These are phyloP conservation scores for Porites divaricata DNA, from an alignment of 92 coral and sea anemone genomes.

Conservation along the genomic window DNA sequence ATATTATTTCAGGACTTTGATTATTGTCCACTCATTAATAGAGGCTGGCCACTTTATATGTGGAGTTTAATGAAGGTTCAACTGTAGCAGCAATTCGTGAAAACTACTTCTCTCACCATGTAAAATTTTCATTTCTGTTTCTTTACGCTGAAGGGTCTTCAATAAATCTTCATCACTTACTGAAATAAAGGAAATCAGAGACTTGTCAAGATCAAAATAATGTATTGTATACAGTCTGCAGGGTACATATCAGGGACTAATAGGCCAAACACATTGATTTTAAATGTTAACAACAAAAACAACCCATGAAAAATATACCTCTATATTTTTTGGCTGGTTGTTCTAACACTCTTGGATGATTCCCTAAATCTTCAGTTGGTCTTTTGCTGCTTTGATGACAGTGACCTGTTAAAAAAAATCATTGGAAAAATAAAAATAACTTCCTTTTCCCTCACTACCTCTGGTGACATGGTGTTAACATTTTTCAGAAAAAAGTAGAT, in stretches of 20 bases:
- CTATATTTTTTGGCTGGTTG: conserved; percentile 13
- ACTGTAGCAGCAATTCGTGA: background rate
- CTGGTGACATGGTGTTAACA: too few species aligned
- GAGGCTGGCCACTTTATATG: too few species aligned
- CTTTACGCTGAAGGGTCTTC: conserved; percentile 80
- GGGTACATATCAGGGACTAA: too few species aligned
- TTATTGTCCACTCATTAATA: too few species aligned
- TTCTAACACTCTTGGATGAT: background rate
- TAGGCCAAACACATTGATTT: background rate
- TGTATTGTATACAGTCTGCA: too few species aligned
- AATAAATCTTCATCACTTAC: conserved; percentile 73
- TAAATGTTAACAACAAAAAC: background rate
- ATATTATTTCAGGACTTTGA: too few species aligned
- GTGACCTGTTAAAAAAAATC: background rate
- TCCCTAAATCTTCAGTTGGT: background rate
- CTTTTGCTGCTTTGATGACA: conserved; percentile 8
- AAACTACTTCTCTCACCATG: conserved; percentile 58
- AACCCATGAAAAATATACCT: background rate
- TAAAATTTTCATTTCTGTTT: conserved; percentile 80
- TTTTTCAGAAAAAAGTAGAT: too few species aligned
- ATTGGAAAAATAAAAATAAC: background rate
- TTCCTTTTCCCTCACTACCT: background rate
- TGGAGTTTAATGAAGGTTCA: too few species aligned
- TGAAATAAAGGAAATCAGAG: conserved; percentile 16
- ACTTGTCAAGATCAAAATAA: too few species aligned